Percentiles rank a stretch among this genome's conserved stretches.
These are phyloP conservation scores for Python bivittatus DNA, from an alignment of 2,113 vertebrate species.

Conservation along the genomic window DNA sequence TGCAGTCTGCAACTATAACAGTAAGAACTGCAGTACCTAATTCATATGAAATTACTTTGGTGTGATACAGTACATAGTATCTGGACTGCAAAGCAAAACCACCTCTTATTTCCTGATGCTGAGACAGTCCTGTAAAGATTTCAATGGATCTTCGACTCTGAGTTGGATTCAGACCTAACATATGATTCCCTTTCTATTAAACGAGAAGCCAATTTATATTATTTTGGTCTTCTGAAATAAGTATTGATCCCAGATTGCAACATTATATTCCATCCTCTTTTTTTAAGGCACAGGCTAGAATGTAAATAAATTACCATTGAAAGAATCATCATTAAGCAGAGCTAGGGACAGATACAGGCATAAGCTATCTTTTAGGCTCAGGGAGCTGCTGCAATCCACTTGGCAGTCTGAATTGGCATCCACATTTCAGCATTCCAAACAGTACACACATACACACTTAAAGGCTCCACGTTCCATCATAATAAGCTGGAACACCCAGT, in stretches of 20 bases:
- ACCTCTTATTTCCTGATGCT: not conserved
- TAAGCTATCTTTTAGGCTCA: not conserved
- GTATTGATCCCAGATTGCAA: not conserved
- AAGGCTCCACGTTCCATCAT: accelerated
- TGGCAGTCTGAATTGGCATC: not conserved
- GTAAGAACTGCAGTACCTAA: not conserved
- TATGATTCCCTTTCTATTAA: not conserved
- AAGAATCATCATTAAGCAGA: not conserved
- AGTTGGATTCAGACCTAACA: not conserved
- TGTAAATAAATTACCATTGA: not conserved
- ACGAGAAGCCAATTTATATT: not conserved
- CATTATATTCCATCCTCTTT: not conserved
- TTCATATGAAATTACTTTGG: not conserved
- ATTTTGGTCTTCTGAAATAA: not conserved
- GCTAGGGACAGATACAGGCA: not conserved
- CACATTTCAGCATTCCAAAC: not conserved
- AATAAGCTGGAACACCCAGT: accelerated
- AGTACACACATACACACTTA: not conserved
- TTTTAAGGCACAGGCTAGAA: constrained; percentile 9
- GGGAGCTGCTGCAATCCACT: not conserved
- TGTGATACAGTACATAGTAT: not conserved
- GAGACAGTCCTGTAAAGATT: not conserved
- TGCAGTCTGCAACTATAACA: not conserved
- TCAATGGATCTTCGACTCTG: not conserved
- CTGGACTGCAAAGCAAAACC: not conserved